These are phyloP conservation scores for Alligator sinensis DNA, from an alignment of 2,113 vertebrate species.

Conservation along the genomic window DNA sequence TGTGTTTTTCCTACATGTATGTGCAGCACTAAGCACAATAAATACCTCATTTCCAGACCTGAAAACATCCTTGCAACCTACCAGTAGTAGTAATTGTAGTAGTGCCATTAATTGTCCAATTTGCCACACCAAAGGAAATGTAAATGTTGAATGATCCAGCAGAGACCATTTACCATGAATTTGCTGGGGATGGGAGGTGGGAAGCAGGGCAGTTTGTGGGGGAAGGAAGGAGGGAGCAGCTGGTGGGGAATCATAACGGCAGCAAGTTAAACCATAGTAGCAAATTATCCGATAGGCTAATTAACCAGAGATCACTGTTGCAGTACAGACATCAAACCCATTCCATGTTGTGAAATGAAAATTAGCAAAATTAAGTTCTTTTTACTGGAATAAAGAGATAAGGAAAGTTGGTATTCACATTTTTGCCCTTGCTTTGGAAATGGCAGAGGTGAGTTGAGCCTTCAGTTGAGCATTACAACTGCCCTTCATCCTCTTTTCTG, in stretches of 20 bases:
- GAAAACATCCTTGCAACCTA: neutral
- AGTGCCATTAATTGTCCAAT: no score
- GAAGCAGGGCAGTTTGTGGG: no score
- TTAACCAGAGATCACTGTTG: neutral
- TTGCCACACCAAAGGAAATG: no score
- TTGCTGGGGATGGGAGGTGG: no score
- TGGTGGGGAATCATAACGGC: no score
- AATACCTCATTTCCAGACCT: neutral
- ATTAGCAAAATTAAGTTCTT: neutral
- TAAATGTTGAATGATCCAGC: no score
- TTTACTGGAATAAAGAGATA: neutral
- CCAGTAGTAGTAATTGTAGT: neutral
- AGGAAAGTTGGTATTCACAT: neutral
- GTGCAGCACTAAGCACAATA: neutral
- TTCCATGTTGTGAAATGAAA: neutral
- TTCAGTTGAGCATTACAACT: neutral
- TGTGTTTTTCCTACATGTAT: neutral
- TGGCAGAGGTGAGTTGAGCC: neutral
- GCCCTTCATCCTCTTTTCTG: neutral
- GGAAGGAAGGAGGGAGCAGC: no score
- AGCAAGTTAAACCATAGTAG: no score
- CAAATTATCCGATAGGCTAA: no score
- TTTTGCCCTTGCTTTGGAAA: neutral
- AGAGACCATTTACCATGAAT: no score
- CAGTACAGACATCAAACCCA: neutral